Evolutionary conservation across 2,797 vertebrate species (phyloP), one percentile per base, ranked within the genome.

Genomic region (Aeoliscus strigatus): DNA sequence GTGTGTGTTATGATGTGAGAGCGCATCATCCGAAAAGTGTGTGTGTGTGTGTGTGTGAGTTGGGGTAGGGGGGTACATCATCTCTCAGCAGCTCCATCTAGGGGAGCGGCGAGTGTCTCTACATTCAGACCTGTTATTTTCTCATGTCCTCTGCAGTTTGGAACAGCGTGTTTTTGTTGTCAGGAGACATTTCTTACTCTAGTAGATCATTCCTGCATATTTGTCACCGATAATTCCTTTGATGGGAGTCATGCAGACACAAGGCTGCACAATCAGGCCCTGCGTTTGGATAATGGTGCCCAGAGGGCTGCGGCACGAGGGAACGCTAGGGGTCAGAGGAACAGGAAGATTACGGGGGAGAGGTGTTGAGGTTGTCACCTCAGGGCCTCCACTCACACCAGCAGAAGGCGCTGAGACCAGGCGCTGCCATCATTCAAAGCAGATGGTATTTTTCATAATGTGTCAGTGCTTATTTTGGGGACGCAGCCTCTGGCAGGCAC

Each of bases 291-390:
- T 81, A 80, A 76, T 81, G 70, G 74, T 74, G 70, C 76, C 71
- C 66, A 58, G 55, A 66, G 74, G 79, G 74, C 60, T 46, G 6
- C n/a, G 41, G 59, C 30, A 44, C 65, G 21, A 51, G 62, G 52
- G 53, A 53, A 31, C 10, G 63, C 64, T 30, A 30, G 66, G 68
- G 79, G 80, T 85, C 81, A 85, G 39, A 64, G 60, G 65, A 79
- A 74, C 59, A 73, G 60, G 59, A 68, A 72, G 79, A 81, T 86
- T 84, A 82, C 72, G 72, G 64, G 62, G 57, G 64, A 69, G 76
- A 85, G 70, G 82, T 86, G 82, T 82, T 79, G 65, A 73, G 80
- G 82, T 81, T 84, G 79, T 87, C 83, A 88, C 85, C 80, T 77
- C 57, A 12, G 77, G 77, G 77, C 72, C 62, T 69, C 51, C 70